Evolutionary conservation across 2,797 vertebrate genomes (phyloP), one percentile per base, ranked within the genome.

Genomic region (Acanthiza pusilla): DNA sequence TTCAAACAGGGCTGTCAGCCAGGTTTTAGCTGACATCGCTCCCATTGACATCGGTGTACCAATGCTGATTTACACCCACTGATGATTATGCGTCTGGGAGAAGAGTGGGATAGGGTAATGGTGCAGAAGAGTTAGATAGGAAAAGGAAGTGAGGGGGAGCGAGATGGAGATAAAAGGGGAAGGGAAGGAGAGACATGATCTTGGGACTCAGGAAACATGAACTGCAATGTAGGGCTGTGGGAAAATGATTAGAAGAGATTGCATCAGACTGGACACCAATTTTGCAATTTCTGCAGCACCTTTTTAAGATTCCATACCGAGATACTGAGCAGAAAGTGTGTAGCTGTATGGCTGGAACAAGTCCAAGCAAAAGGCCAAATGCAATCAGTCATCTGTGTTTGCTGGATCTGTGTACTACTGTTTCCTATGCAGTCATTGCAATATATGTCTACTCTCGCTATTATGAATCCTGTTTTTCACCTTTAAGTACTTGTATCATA

Each of bases 231-330:
- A 53, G 0, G 0, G 40, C 88, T 93, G 89, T 94, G 92, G 77
- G 91, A 96, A 94, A 95, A 91, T 50, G 27, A 81, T 94, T 88
- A 94, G 83, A 88, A 3, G 4, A 90, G 80, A 85, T 94, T 97
- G 80, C 88, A 90, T 93, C 89, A 95, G 72, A 21, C 67, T 94
- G 94, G 79, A 89, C 83, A 88, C 45, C 47, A 61, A 16, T 87
- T 93, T 71, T 90, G 80, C 85, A 93, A 93, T 91, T 94, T 90
- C 77, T 95, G 77, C 77, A 94, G 71, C 93, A 97, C 93, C 91
- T 96, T 96, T 94, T 90, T 13, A 88, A 96, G 96, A 96, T 96
- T 50, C 22, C 18, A 10, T 11, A 26, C 15, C 22, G 71, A 96
- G 94, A 96, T 93, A 92, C 51, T 25, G 89, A 82, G 74, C 45